Evolutionary conservation across 2,113 vertebrate species (phyloP).

Genomic region (Anseranas semipalmata): DNA sequence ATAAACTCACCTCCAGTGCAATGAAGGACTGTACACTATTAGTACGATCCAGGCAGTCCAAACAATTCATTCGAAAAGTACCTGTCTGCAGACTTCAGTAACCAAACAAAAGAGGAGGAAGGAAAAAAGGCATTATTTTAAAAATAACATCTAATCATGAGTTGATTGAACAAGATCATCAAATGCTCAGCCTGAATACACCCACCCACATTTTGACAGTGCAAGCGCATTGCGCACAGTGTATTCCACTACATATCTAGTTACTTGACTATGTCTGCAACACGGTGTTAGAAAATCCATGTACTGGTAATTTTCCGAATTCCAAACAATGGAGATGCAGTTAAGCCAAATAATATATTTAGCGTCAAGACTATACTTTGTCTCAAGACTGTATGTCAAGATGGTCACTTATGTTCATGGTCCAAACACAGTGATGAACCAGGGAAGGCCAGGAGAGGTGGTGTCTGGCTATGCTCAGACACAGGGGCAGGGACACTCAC

Average conservation of each 20-base stretch:
- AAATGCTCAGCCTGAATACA: neutral
- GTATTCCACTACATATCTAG: neutral
- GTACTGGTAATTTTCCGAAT: neutral
- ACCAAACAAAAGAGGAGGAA: slow-evolving; percentile 4
- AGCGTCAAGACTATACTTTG: neutral
- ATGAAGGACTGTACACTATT: slow-evolving; percentile 80
- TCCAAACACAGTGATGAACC: neutral
- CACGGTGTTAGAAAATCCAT: neutral
- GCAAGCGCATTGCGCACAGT: neutral
- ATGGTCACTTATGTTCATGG: rapidly evolving
- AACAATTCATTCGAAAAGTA: slow-evolving; percentile 81
- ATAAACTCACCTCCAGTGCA: slow-evolving; percentile 77
- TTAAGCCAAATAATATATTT: neutral
- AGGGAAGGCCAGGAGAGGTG: neutral
- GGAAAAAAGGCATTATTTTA: slow-evolving; percentile 1
- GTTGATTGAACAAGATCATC: neutral
- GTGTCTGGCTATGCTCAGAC: neutral
- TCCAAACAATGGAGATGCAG: neutral
- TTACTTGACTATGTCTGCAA: neutral
- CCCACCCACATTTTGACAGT: neutral
- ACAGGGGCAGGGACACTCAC: slow-evolving; percentile 70
- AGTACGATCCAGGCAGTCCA: slow-evolving; percentile 82
- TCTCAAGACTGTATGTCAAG: neutral
- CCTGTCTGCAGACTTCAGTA: slow-evolving; percentile 79
- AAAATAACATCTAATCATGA: slow-evolving; percentile 9